Percentiles rank a stretch among this genome's conserved stretches.
phyloP scores from a whole-genome alignment of 2,113 vertebrate genomes.

The Python bivittatus region DNA sequence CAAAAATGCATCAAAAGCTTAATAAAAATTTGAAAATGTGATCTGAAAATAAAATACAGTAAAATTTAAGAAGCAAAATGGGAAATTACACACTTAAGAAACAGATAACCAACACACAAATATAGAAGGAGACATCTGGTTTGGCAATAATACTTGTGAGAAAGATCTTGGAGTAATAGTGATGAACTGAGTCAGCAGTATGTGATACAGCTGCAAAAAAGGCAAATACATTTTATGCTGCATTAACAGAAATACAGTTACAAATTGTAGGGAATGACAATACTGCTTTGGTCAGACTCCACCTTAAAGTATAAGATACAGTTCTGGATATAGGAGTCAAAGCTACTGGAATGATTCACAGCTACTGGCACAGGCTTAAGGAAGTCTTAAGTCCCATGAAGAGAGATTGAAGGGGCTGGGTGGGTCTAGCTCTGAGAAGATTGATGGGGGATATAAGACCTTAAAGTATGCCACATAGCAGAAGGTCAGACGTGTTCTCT shows the following conservation, averaged over 20 bases:
- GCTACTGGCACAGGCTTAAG: neutral
- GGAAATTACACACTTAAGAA: neutral
- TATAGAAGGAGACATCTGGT: neutral
- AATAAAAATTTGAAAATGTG: neutral
- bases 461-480: neutral
- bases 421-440: neutral
- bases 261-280: neutral
- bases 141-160: neutral
- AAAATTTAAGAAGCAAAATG: neutral
- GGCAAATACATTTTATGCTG: neutral
- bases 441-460: neutral
- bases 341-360: neutral
- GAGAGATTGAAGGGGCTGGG: neutral
- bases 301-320: neutral
- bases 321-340: neutral
- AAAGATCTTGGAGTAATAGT: neutral
- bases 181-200: neutral
- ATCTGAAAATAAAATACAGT: neutral
- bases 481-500: neutral
- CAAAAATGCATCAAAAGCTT: neutral
- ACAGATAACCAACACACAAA: neutral
- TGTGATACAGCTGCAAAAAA: neutral
- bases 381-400: neutral
- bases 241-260: neutral
- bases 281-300: neutral